Base-by-base conservation (phyloP, 2,888 invertebrate genomes). In the Dicyrtomina minuta region DNA sequence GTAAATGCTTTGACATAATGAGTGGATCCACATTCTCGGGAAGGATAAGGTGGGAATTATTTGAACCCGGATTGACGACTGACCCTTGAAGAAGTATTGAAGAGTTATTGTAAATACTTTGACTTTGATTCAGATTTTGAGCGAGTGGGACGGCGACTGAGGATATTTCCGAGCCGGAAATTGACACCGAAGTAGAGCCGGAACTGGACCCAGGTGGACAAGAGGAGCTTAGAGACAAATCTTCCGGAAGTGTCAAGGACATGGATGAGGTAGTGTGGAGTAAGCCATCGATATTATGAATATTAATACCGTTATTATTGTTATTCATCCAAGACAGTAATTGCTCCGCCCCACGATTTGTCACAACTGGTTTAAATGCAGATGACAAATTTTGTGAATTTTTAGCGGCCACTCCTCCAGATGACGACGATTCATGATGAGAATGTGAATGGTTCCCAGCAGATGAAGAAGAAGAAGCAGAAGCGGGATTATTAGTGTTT, bases 241-340 rank as follows among this genome's bases (percentile, higher is more conserved):
- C 76, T 64, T 76, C 76, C 6, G 76, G 76, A 22, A 75, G 68
- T 33, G 69, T 66, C n/a, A n/a, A 1, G 69, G 61, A 24, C 33
- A 43, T n/a, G 53, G 22, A 33, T 53, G 49, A 6, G 61, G 26
- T 20, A 27, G 20, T 51, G 62, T 46, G 51, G 22, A 51, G 20
- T 24, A 51, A 22, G 12, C 22, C 51, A 4, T 20, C 51, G 20
- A 51, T 13, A 51, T 56, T 24, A 17, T 17, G 17, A 33, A 58
- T 58, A 17, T 1, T 44, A n/a, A 44, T 66, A 33, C 27, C 43
- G 12, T 53, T 65, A 22, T 70, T 68, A 59, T 71, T 75, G 49
- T 74, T 73, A 61, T 74, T 75, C 53, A 77, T 58, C 77, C 77
- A 77, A 46, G 75, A 74, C 64, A 77, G 75, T 17, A 75, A 67